These are phyloP conservation scores for Oxyura jamaicensis DNA, from an alignment of 2,113 vertebrate species.

Conservation along the genomic window DNA sequence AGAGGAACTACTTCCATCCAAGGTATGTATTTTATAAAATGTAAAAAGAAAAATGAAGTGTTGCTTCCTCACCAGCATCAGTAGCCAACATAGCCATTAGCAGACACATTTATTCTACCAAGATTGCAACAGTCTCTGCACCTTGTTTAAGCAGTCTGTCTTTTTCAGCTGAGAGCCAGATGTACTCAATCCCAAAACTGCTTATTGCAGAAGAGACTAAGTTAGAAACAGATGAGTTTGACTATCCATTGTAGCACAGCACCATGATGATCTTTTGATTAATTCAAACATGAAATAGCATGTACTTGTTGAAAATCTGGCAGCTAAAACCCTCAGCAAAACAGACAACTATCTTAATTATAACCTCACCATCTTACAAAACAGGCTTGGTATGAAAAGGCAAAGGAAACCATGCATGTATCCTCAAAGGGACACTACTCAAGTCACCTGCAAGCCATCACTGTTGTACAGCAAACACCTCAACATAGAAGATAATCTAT, in stretches of 20 bases:
- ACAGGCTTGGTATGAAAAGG: not conserved
- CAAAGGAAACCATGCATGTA: not conserved
- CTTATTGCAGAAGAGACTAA: not conserved
- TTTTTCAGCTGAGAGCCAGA: not conserved
- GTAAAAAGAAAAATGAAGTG: not conserved
- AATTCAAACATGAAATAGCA: not conserved
- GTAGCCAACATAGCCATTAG: not conserved
- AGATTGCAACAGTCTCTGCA: not conserved
- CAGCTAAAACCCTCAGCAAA: not conserved
- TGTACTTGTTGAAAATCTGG: not conserved
- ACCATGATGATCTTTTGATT: not conserved
- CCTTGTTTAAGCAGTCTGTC: not conserved
- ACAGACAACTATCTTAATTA: not conserved
- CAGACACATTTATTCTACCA: not conserved
- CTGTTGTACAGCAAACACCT: not conserved
- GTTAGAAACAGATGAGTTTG: not conserved
- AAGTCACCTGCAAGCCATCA: not conserved
- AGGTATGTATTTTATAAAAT: not conserved
- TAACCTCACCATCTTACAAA: not conserved
- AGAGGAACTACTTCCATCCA: not conserved
- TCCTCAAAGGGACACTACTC: not conserved
- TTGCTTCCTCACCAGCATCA: not conserved
- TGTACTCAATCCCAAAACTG: not conserved
- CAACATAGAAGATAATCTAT: not conserved
- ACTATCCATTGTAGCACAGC: not conserved